phyloP scores from a whole-genome alignment of 2,797 vertebrate species.

The Otolemur crassicaudatus region DNA sequence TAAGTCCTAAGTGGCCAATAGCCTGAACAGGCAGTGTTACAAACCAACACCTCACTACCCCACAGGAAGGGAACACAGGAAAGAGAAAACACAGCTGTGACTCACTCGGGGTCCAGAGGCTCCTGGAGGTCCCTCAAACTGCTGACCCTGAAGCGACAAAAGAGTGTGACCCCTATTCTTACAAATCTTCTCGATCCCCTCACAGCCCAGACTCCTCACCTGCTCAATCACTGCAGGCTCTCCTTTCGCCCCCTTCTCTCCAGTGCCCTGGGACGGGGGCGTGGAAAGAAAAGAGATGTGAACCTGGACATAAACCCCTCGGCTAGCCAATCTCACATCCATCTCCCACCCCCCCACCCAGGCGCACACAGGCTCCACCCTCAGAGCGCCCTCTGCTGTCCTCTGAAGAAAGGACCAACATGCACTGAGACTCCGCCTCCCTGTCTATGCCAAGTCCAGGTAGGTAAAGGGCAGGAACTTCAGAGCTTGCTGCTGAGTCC shows the following conservation, averaged over 20 bases:
- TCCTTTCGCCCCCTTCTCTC: constrained; percentile 94
- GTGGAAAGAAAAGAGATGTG: background rate
- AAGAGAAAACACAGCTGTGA: background rate
- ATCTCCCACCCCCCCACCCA: background rate
- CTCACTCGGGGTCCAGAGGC: constrained; percentile 90
- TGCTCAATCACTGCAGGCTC: constrained; percentile 91
- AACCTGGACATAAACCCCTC: background rate
- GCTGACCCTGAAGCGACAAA: constrained; percentile 87
- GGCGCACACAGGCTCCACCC: background rate
- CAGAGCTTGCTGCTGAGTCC: rapidly evolving
- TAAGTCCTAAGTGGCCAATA: background rate
- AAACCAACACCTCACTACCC: background rate
- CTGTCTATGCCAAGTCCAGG: rapidly evolving
- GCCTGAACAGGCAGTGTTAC: background rate
- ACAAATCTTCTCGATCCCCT: too few relatives aligned
- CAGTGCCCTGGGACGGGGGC: constrained; percentile 66
- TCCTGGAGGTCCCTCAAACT: constrained; percentile 90
- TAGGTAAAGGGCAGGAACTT: background rate
- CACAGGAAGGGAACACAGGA: background rate
- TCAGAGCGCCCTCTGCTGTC: background rate
- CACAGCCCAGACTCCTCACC: constrained; percentile 86
- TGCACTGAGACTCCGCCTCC: background rate
- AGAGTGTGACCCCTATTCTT: background rate
- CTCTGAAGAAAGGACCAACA: background rate
- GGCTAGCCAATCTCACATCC: too few relatives aligned